Conservation (phyloP, 2,888 invertebrate genomes). For the Diabrotica balteata region DNA sequence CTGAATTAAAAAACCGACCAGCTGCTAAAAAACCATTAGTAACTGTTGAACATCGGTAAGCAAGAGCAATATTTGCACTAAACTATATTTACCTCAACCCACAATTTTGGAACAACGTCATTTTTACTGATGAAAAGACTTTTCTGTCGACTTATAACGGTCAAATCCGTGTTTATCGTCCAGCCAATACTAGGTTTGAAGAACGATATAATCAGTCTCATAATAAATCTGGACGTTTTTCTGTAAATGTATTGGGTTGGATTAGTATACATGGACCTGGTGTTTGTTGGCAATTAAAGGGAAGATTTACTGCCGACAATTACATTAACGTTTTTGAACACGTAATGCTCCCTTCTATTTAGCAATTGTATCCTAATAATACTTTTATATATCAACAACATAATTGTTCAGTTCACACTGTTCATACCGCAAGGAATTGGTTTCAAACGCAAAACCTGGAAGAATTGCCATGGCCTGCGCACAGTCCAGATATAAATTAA, state of each 20-base stretch:
- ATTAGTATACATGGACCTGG: too few relatives aligned
- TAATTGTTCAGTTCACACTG: neutral
- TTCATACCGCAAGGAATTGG: neutral
- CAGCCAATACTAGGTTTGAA: neutral
- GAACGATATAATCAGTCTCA: neutral
- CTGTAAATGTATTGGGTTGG: too few relatives aligned
- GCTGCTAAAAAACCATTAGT: too few relatives aligned
- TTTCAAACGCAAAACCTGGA: neutral
- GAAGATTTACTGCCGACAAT: too few relatives aligned
- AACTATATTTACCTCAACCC: too few relatives aligned
- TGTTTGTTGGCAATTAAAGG: too few relatives aligned
- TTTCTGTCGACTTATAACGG: neutral
- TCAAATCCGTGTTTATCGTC: too few relatives aligned
- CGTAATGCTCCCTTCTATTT: neutral
- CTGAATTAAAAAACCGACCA: too few relatives aligned
- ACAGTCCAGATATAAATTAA: neutral
- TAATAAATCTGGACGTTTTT: too few relatives aligned
- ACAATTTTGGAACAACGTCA: neutral
- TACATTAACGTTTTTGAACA: neutral
- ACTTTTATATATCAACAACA: neutral
- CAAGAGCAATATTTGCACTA: too few relatives aligned
- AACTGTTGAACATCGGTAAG: too few relatives aligned
- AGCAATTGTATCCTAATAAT: neutral
- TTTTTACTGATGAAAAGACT: neutral
- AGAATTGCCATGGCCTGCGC: slow-evolving; percentile 1